Evolutionary conservation across 2,113 vertebrate genomes (phyloP).

Genomic region (Corythornis cristatus): DNA sequence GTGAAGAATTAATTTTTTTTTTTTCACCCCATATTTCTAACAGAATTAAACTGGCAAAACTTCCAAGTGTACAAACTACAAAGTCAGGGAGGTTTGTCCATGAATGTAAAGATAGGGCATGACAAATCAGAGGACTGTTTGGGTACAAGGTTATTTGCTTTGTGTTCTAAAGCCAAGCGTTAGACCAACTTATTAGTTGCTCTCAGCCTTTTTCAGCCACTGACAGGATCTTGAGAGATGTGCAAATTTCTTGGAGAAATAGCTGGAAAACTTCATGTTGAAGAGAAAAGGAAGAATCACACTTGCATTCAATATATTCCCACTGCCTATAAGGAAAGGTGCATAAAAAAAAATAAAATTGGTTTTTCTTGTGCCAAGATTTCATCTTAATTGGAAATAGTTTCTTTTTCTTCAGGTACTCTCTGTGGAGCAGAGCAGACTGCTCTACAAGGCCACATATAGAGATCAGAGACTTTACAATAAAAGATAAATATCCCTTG

Average conservation of each 20-base stretch:
- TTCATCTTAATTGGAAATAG: not conserved
- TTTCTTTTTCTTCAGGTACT: not conserved
- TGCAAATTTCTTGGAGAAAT: not conserved
- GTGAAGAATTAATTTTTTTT: not conserved
- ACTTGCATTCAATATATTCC: not conserved
- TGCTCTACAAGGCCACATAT: not conserved
- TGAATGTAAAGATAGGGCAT: not conserved
- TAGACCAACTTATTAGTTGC: not conserved
- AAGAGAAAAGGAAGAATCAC: not conserved
- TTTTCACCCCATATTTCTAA: not conserved
- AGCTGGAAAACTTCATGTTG: not conserved
- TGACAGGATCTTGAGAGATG: not conserved
- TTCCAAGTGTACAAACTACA: not conserved
- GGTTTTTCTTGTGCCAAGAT: not conserved
- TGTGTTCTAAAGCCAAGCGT: not conserved
- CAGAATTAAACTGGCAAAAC: not conserved
- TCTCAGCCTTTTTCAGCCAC: constrained; percentile 11
- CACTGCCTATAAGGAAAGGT: not conserved
- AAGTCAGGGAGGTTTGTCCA: not conserved
- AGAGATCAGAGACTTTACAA: not conserved
- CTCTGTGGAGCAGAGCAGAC: not conserved
- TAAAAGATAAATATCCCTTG: not conserved
- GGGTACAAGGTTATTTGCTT: not conserved
- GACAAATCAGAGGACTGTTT: not conserved
- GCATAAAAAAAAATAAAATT: not conserved